These are phyloP conservation scores for Pemphigus obesinymphae DNA, from an alignment of 1,140 invertebrate species.

Conservation along the genomic window DNA sequence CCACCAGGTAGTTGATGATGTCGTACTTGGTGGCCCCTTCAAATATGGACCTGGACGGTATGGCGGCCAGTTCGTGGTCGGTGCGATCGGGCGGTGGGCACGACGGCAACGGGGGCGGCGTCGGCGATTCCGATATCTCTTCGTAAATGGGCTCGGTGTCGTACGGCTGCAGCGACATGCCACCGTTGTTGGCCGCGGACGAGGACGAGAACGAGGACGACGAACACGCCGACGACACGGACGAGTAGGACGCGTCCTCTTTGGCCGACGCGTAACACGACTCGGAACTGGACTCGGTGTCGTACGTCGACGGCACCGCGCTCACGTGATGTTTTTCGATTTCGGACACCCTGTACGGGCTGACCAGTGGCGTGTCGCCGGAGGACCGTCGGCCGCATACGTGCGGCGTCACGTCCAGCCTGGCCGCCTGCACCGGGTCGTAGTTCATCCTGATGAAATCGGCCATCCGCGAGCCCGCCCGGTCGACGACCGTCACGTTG, in stretches of 20 bases:
- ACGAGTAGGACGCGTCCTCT: conserved; percentile 31
- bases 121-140: conserved; percentile 68
- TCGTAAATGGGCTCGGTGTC: conserved; percentile 84
- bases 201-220: neutral
- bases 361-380: neutral
- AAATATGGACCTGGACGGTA: conserved; percentile 62
- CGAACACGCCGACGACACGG: neutral
- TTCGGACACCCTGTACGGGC: conserved; percentile 22
- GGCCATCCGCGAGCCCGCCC: neutral
- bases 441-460: conserved; percentile 39
- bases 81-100: conserved; percentile 56
- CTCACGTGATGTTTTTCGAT: conserved; percentile 1
- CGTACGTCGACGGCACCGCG: neutral
- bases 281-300: conserved; percentile 20
- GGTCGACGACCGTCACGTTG: conserved; percentile 4
- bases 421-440: conserved; percentile 66
- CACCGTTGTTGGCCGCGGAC: neutral
- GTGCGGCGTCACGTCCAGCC: conserved; percentile 64
- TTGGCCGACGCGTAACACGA: conserved; percentile 25
- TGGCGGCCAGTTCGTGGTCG: conserved; percentile 41
- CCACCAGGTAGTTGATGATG: conserved; percentile 79
- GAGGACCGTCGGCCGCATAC: conserved; percentile 57
- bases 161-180: conserved; percentile 50
- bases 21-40: conserved; percentile 78
- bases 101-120: conserved; percentile 67